Evolutionary conservation across 2,113 vertebrate species (phyloP), one percentile per base, ranked within the genome.

Genomic region (Myodes glareolus): DNA sequence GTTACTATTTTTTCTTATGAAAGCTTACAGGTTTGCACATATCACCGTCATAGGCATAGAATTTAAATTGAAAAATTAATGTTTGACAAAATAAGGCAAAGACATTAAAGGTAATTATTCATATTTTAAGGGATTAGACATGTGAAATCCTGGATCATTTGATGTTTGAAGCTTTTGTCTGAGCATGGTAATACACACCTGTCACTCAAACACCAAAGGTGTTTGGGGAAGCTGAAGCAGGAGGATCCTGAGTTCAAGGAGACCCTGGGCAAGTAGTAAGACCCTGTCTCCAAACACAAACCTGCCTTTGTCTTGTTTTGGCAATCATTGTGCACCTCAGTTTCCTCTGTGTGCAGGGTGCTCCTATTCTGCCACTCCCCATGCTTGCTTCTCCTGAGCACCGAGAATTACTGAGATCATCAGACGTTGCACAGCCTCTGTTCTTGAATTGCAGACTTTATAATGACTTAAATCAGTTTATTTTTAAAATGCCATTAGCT

Each of bases 11-110:
- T 77, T 78, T 86, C 92, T 63, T 42, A 88, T 31, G 45, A 82
- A 96, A 76, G 10, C 9, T 68, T 95, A 52, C n/a, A 65, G 65
- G 50, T 88, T 95, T 96, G 58, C 86, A 52, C 76, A 31, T 80
- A 3, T 58, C 92, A 90, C 19, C 55, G 7, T 73, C 36, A 92
- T 58, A 42, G 16, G 50, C 36, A 92, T 75, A 87, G 52, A 82
- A 82, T 55, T 93, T 86, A 93, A 96, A 84, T 67, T 88, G 29
- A 88, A 94, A 92, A 95, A 76, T 9, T 81, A 72, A 90, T 94
- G 25, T 94, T 95, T 97, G 91, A 87, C 77, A 75, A 93, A 92
- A 85, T 86, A 86, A 94, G 21, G 70, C 77, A 73, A 61, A 94
- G 36, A 12, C 39, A 85, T 70, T 93, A 75, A 97, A 91, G 11